A percentile compares a stretch with the other conserved stretches of the same genome.
Conservation (phyloP, 2,888 invertebrate species). For the Aelia acuminata region DNA sequence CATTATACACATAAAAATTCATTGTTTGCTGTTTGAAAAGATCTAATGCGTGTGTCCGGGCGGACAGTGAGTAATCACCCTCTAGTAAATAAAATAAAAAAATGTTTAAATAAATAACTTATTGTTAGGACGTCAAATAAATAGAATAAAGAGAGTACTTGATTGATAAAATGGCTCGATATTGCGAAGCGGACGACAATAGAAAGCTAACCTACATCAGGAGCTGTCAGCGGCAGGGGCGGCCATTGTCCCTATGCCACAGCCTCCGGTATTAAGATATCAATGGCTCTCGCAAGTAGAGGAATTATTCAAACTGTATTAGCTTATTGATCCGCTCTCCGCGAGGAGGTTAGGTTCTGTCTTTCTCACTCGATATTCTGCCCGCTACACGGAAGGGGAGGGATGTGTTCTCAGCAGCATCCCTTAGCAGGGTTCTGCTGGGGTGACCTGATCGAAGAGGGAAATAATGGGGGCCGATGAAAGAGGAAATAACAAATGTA, state of each 20-base stretch:
- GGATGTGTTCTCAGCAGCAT: not conserved
- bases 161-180: not conserved
- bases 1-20: no score
- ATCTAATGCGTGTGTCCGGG: no score
- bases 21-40: no score
- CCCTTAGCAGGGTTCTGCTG: not conserved
- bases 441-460: no score
- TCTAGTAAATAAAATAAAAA: no score
- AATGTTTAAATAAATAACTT: no score
- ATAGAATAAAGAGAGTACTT: not conserved
- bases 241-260: not conserved
- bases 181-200: not conserved
- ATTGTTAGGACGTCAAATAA: no score
- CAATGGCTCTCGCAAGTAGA: not conserved
- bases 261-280: not conserved
- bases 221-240: not conserved
- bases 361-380: constrained; percentile 15
- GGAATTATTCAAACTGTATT: constrained; percentile 24
- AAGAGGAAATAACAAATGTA: no score
- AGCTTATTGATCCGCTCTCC: not conserved
- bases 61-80: no score
- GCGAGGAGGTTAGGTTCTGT: not conserved
- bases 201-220: not conserved
- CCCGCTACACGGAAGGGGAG: not conserved
- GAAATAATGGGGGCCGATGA: no score